Evolutionary conservation across 2,888 invertebrate species (phyloP).

Genomic region (Itoplectis maculator): DNA sequence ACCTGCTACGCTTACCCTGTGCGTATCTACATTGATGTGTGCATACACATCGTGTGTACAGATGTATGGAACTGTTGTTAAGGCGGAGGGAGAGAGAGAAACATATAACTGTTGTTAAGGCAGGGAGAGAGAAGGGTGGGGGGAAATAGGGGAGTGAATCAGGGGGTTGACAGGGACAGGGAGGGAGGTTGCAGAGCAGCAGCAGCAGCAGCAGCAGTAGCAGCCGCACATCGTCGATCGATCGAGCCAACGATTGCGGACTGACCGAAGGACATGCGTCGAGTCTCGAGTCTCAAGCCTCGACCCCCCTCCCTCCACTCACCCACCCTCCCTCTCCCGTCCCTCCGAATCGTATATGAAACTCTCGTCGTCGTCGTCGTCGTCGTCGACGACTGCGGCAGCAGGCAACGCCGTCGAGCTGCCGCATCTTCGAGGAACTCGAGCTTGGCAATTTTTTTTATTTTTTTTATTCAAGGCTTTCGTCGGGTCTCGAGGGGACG

Average conservation of each 20-base stretch:
- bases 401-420: background rate
- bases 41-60: constrained; percentile 29
- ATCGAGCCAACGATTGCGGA: constrained; percentile 63
- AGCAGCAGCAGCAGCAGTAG: constrained; percentile 35
- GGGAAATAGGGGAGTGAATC: background rate
- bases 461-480: constrained; percentile 34
- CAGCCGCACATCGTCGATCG: constrained; percentile 59
- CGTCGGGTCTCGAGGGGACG: constrained; percentile 7
- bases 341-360: background rate
- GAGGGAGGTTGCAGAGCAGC: constrained; percentile 23
- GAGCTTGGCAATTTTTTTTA: too few species aligned
- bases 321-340: background rate
- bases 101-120: constrained; percentile 18
- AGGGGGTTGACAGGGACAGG: too few species aligned
- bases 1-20: constrained; percentile 23
- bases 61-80: constrained; percentile 25
- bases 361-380: too few species aligned
- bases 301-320: background rate
- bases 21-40: constrained; percentile 28
- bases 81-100: background rate
- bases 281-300: constrained; percentile 19
- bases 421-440: constrained; percentile 15
- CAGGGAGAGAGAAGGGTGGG: background rate
- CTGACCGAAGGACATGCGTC: constrained; percentile 49
- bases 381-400: too few species aligned